phyloP scores from a whole-genome alignment of 92 coral and sea anemone species.

The Heteractis magnifica region DNA sequence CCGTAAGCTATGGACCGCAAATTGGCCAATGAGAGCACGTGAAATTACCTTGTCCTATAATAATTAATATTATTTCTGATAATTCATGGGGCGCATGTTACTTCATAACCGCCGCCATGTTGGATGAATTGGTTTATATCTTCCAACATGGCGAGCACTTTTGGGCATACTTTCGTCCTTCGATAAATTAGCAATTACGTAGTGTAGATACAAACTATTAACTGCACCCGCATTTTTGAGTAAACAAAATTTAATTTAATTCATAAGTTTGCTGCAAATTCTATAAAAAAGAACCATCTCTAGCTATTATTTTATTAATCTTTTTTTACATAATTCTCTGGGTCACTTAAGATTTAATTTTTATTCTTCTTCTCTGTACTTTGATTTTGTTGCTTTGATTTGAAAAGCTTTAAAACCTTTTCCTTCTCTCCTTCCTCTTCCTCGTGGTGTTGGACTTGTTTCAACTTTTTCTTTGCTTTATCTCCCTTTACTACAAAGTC shows the following conservation, averaged over 20 bases:
- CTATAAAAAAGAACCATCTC: neutral
- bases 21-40: too few relatives aligned
- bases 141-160: too few relatives aligned
- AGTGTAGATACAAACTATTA: neutral
- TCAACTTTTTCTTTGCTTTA: conserved; percentile 63
- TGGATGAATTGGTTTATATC: too few relatives aligned
- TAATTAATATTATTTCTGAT: too few relatives aligned
- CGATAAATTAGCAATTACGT: too few relatives aligned
- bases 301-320: neutral
- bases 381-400: neutral
- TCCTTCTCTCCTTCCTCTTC: conserved; percentile 1
- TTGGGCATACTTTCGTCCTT: too few relatives aligned
- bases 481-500: conserved; percentile 66
- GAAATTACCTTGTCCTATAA: too few relatives aligned
- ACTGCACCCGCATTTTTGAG: neutral
- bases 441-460: conserved; percentile 20
- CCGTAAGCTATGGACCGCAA: too few relatives aligned
- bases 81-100: too few relatives aligned
- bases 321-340: neutral
- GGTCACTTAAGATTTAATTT: neutral
- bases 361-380: neutral
- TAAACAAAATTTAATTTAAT: neutral
- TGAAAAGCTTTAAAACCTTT: neutral
- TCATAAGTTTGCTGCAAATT: neutral
- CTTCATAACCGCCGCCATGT: too few relatives aligned